Conservation (phyloP, 1,140 invertebrate genomes). For the Drosophila mauritiana region DNA sequence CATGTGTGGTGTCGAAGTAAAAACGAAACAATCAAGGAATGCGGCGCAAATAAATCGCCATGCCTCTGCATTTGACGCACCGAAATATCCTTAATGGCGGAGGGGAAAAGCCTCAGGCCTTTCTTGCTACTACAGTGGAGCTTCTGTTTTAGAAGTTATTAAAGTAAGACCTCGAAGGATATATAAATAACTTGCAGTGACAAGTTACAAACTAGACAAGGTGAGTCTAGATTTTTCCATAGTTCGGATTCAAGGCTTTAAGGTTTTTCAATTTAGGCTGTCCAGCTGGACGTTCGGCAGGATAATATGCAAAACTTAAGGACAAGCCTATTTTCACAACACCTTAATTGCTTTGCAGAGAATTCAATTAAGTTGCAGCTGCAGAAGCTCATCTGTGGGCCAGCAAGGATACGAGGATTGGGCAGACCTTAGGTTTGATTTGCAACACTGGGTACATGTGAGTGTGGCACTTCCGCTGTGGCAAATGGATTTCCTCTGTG, state of each 20-base stretch:
- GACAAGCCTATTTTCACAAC: conserved; percentile 2
- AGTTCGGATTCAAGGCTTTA: no score
- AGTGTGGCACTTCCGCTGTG: conserved; percentile 65
- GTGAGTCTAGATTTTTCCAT: no score
- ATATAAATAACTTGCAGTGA: background rate
- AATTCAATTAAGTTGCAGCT: conserved; percentile 23
- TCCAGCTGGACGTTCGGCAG: background rate
- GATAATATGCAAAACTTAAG: background rate
- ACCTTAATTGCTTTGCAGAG: conserved; percentile 6
- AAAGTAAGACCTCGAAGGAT: background rate
- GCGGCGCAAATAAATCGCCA: conserved; percentile 62
- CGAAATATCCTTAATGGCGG: background rate
- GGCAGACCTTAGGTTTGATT: background rate
- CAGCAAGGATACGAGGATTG: conserved; percentile 2
- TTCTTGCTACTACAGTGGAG: conserved; percentile 2
- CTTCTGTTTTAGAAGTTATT: background rate
- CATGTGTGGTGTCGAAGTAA: conserved; percentile 25
- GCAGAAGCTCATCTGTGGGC: conserved; percentile 1
- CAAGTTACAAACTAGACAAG: background rate
- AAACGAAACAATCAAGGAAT: conserved; percentile 65
- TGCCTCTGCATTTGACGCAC: conserved; percentile 32
- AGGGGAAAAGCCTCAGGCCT: background rate
- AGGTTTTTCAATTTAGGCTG: background rate
- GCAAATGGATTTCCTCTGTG: conserved; percentile 80
- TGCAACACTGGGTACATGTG: conserved; percentile 5